Percentiles rank a stretch among this genome's conserved stretches.
Conservation (phyloP, 2,797 vertebrate species). For the Phrynocephalus forsythii region DNA sequence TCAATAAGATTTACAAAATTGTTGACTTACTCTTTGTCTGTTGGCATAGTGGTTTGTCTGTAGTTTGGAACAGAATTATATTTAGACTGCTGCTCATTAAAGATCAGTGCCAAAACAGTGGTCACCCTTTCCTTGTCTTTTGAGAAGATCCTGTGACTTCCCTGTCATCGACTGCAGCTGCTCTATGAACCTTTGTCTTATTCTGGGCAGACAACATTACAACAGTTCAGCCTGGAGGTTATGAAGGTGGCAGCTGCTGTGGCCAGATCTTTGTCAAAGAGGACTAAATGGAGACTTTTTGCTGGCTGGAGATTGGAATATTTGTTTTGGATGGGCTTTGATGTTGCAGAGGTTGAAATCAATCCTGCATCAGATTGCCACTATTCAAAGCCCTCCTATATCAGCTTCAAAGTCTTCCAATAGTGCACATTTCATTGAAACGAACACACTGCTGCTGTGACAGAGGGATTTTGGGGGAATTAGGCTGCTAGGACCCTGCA, state of each 20-base stretch:
- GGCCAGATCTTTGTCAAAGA: conserved; percentile 46
- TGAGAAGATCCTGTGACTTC: conserved; percentile 36
- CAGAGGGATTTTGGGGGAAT: not conserved
- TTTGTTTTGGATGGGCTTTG: conserved; percentile 47
- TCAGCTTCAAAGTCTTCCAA: conserved; percentile 22
- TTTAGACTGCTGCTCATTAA: conserved; percentile 26
- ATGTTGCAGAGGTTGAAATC: conserved; percentile 13
- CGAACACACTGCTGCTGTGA: not conserved
- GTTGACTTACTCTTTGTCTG: too few relatives aligned
- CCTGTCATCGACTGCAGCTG: conserved; percentile 50
- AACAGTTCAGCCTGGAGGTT: conserved; percentile 52
- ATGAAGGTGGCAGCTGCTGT: conserved; percentile 34
- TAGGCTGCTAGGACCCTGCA: not conserved
- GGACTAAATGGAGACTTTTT: conserved; percentile 54
- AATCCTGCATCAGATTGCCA: conserved; percentile 16
- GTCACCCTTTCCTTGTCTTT: conserved; percentile 25
- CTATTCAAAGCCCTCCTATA: not conserved
- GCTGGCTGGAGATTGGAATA: conserved; percentile 56
- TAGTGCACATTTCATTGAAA: not conserved
- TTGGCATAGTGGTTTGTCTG: too few relatives aligned
- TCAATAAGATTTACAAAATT: too few relatives aligned
- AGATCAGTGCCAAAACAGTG: not conserved
- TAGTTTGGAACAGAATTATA: too few relatives aligned
- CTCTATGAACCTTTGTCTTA: conserved; percentile 50
- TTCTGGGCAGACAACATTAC: conserved; percentile 50